Evolutionary conservation across 2,888 invertebrate species (phyloP), one percentile per base, ranked within the genome.

Genomic region (Pherbina coryleti): DNA sequence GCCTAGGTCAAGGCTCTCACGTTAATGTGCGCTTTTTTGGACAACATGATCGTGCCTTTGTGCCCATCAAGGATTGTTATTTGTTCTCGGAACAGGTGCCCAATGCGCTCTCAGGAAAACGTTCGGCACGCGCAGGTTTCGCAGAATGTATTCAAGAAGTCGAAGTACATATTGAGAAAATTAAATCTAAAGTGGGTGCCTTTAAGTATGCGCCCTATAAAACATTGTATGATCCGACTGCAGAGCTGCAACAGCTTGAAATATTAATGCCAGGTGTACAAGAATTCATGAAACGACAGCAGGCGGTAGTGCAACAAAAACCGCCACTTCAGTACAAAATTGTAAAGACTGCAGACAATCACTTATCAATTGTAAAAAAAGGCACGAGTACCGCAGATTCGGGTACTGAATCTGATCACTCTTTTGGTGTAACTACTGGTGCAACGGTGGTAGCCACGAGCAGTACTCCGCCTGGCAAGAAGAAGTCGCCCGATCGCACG

Each of bases 21-120:
- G 96, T 97, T 0, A 97, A 98, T 89, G 97, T 97, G 3, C 91
- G 97, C 2, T 98, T 98, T 91, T 98, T 98, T 90, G 98, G 98
- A 0, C 96, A 95, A 22, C 98, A 98, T 90, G 98, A 98, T 90
- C 92, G 97, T 75, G 97, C 97, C 7, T 97, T 97, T 96, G 95
- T 98, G 17, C 93, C 95, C 0, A 92, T 93, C 0, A 94, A 94
- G 82, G 96, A 97, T 88, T 95, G 97, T 85, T 97, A 92, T 88
- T 91, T 97, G 4, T 95, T 95, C 87, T 96, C 95, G 0, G 92
- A 93, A 84, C 94, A 93, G 83, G 94, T 94, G 86, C 94, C 94
- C 0, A 94, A 94, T 81, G 86, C 87, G 25, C 86, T 86, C 75
- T 88, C 88, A 1, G 88, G 88, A 25, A 86, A 87, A 74, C 82